These are phyloP conservation scores for Ypsolopha sequella DNA, from an alignment of 2,888 invertebrate genomes.

Conservation along the genomic window DNA sequence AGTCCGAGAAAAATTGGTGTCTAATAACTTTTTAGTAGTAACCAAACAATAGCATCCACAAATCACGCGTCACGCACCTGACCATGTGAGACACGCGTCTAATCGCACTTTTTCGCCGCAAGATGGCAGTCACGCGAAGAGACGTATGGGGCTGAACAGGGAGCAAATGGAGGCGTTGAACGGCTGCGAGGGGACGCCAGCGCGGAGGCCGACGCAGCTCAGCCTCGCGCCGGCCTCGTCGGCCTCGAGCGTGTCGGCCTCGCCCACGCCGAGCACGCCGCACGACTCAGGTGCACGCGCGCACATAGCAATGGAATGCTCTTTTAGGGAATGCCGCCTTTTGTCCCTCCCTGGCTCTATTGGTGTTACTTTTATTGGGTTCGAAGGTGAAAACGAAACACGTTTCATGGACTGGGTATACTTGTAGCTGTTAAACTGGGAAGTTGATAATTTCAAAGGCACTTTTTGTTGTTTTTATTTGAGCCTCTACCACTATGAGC, in stretches of 20 bases:
- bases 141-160: conserved; percentile 70
- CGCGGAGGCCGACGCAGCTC: conserved; percentile 55
- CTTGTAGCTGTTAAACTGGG: too few relatives aligned
- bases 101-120: conserved; percentile 60
- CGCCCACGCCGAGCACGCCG: conserved; percentile 68
- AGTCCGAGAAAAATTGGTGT: too few relatives aligned
- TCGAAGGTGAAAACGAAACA: too few relatives aligned
- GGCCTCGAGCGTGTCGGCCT: conserved; percentile 43
- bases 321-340: conserved; percentile 29
- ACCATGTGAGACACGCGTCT: conserved; percentile 14
- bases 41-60: neutral
- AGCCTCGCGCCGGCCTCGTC: conserved; percentile 44
- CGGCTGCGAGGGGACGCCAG: conserved; percentile 29
- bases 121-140: conserved; percentile 72
- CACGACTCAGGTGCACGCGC: conserved; percentile 64
- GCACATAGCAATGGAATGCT: conserved; percentile 22
- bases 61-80: neutral
- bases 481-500: too few relatives aligned
- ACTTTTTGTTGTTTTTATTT: too few relatives aligned
- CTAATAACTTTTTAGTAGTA: too few relatives aligned
- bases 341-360: conserved; percentile 10
- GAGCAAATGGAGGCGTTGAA: conserved; percentile 70
- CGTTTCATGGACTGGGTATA: too few relatives aligned
- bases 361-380: too few relatives aligned
- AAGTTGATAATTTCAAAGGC: too few relatives aligned